phyloP scores from a whole-genome alignment of 2,797 vertebrate genomes.

The Crocodylus rhombifer region DNA sequence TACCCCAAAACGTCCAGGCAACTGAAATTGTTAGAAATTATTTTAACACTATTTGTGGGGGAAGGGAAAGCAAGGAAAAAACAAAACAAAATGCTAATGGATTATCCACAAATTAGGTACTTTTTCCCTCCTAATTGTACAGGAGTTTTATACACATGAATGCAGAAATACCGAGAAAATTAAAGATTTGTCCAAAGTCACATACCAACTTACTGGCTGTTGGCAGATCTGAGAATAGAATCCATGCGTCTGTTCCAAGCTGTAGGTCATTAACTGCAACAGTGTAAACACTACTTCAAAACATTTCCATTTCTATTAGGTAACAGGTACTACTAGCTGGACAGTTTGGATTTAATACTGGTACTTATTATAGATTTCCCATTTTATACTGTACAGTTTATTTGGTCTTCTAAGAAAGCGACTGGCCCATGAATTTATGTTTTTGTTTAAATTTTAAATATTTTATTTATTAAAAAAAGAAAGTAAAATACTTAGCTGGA shows the following conservation, averaged over 20 bases:
- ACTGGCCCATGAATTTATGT: neutral
- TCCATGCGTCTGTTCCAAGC: neutral
- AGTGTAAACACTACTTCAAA: neutral
- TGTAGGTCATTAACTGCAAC: neutral
- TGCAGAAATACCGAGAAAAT: neutral
- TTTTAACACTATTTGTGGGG: neutral
- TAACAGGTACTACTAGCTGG: neutral
- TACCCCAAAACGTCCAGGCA: neutral
- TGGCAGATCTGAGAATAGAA: neutral
- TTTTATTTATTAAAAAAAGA: too few relatives aligned
- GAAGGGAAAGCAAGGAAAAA: neutral
- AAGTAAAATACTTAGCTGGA: too few relatives aligned
- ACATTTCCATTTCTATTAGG: neutral
- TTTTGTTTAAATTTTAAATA: too few relatives aligned
- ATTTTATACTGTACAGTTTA: neutral
- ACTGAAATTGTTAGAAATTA: neutral
- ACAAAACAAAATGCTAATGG: neutral
- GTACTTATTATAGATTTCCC: neutral
- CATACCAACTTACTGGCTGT: neutral
- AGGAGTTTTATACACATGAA: neutral
- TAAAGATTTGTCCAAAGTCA: neutral
- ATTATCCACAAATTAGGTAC: neutral
- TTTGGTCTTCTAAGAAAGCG: neutral
- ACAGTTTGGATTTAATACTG: neutral
- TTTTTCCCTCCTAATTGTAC: accelerated